Conservation (phyloP, 2,888 invertebrate genomes). For the Drosophila mimica region DNA sequence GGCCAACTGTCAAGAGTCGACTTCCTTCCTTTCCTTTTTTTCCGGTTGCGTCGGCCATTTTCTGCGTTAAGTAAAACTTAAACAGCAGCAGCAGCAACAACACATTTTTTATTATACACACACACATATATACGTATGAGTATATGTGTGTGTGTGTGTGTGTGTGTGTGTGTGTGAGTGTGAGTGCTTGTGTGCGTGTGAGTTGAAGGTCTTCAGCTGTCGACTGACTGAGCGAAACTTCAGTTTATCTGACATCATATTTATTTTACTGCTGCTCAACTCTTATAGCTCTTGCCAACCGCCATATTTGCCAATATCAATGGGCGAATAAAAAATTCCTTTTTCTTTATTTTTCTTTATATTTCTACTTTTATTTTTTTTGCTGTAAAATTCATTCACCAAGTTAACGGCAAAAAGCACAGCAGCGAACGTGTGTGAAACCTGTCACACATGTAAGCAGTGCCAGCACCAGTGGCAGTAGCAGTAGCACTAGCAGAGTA, state of each 20-base stretch:
- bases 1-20: constrained; percentile 53
- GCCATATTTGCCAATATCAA: constrained; percentile 48
- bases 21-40: constrained; percentile 64
- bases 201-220: constrained; percentile 22
- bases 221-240: constrained; percentile 31
- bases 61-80: constrained; percentile 51
- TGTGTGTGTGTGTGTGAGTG: constrained; percentile 1
- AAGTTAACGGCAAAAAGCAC: constrained; percentile 22
- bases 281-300: constrained; percentile 23
- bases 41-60: constrained; percentile 44
- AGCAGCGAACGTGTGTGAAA: constrained; percentile 8
- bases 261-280: constrained; percentile 54
- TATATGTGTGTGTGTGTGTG: background rate
- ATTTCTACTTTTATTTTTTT: background rate
- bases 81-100: constrained; percentile 20
- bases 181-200: background rate
- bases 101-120: constrained; percentile 28
- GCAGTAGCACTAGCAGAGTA: constrained; percentile 19
- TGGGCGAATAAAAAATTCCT: constrained; percentile 20
- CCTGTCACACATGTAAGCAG: constrained; percentile 16
- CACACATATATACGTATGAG: background rate
- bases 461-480: constrained; percentile 2
- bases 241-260: constrained; percentile 57
- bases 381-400: constrained; percentile 49
- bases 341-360: background rate